Percentiles rank a stretch among this genome's conserved stretches.
These are phyloP conservation scores for Pissodes strobi DNA, from an alignment of 1,140 invertebrate species.

Conservation along the genomic window DNA sequence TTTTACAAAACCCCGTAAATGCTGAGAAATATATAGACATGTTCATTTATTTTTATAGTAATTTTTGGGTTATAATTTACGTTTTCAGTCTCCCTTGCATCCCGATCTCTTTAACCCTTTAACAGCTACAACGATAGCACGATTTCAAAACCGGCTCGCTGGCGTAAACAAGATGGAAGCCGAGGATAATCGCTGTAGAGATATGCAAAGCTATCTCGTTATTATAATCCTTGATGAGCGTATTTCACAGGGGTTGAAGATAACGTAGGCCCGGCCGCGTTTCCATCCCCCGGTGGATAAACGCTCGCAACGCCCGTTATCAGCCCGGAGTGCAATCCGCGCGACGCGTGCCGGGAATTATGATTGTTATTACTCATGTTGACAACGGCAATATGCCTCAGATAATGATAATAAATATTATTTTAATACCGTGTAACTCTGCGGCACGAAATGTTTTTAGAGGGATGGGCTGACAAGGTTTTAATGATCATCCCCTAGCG, in stretches of 20 bases:
- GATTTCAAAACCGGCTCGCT: slow-evolving; percentile 3
- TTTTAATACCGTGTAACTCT: slow-evolving; percentile 39
- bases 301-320: slow-evolving; percentile 37
- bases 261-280: slow-evolving; percentile 24
- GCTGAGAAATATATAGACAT: too few relatives aligned
- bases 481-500: slow-evolving; percentile 15
- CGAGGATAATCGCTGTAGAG: slow-evolving; percentile 46
- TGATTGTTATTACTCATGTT: slow-evolving; percentile 47
- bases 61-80: too few relatives aligned
- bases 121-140: slow-evolving; percentile 12
- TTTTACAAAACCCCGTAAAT: too few relatives aligned
- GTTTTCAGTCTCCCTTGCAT: too few relatives aligned
- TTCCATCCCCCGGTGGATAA: slow-evolving; percentile 24
- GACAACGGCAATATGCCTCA: slow-evolving; percentile 41
- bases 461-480: slow-evolving; percentile 23
- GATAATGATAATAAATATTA: slow-evolving; percentile 45
- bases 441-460: slow-evolving; percentile 16
- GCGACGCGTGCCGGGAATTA: slow-evolving; percentile 43
- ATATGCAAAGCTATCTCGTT: slow-evolving; percentile 54
- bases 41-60: too few relatives aligned
- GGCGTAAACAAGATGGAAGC: slow-evolving; percentile 51
- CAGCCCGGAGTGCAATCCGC: slow-evolving; percentile 25
- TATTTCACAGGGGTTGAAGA: slow-evolving; percentile 43
- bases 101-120: slow-evolving; percentile 1
- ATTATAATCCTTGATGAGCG: slow-evolving; percentile 53